These are phyloP conservation scores for Philopedon plagiatum DNA, from an alignment of 2,888 invertebrate genomes.

Conservation along the genomic window DNA sequence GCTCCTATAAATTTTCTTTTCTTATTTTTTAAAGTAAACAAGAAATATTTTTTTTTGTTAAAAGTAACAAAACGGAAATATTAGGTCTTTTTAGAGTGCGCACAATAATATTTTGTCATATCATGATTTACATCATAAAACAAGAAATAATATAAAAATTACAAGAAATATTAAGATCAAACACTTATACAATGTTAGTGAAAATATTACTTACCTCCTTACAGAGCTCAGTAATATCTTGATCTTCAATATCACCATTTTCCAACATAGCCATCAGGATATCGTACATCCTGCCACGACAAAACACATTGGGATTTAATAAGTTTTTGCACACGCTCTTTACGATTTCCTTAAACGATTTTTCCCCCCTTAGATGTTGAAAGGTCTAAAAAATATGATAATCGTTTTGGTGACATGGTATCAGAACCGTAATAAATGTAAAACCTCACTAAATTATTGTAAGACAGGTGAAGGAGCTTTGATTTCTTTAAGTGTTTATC, in stretches of 20 bases:
- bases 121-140: too few relatives aligned
- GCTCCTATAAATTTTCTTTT: too few relatives aligned
- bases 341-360: constrained; percentile 52
- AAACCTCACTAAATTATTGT: too few relatives aligned
- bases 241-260: neutral
- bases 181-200: neutral
- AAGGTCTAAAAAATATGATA: constrained; percentile 25
- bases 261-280: constrained; percentile 63
- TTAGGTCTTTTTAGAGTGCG: too few relatives aligned
- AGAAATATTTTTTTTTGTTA: too few relatives aligned
- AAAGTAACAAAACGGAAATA: too few relatives aligned
- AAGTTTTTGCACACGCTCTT: constrained; percentile 52
- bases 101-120: too few relatives aligned
- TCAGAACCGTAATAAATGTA: too few relatives aligned
- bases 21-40: too few relatives aligned
- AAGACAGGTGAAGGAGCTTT: too few relatives aligned
- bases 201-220: constrained; percentile 44
- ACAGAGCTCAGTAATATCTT: constrained; percentile 49
- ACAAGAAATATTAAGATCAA: neutral
- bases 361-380: constrained; percentile 10
- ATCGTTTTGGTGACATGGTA: neutral
- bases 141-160: neutral
- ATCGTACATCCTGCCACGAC: constrained; percentile 65
- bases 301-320: constrained; percentile 55
- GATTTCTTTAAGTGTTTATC: too few relatives aligned